phyloP scores from a whole-genome alignment of 2,888 invertebrate species.

The Clivina fossor region DNA sequence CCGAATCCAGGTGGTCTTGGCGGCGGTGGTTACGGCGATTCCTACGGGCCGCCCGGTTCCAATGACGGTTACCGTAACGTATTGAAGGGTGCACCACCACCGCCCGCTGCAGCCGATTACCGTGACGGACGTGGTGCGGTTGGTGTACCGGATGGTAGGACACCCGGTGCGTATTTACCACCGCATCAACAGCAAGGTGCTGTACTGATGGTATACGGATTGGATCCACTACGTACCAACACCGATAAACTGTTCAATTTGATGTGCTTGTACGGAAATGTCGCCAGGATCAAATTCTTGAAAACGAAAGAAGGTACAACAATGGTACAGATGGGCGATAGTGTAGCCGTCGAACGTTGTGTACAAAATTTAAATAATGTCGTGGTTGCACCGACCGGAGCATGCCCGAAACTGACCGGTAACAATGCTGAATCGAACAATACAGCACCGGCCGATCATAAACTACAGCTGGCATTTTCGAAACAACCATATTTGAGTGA shows the following conservation, averaged over 20 bases:
- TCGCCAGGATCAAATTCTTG: conserved; percentile 94
- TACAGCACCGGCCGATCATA: conserved; percentile 53
- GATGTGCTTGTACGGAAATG: conserved; percentile 98
- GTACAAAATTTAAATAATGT: conserved; percentile 94
- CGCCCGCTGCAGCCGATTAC: conserved; percentile 56
- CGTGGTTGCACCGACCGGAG: conserved; percentile 74
- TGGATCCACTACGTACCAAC: conserved; percentile 91
- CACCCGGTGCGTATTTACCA: conserved; percentile 34
- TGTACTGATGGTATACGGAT: conserved; percentile 98
- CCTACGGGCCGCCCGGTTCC: conserved; percentile 54
- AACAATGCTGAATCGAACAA: conserved; percentile 39
- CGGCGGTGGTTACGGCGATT: conserved; percentile 50
- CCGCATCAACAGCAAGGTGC: conserved; percentile 70
- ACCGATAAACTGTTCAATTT: conserved; percentile 96
- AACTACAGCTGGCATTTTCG: conserved; percentile 75
- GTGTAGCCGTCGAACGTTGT: conserved; percentile 90
- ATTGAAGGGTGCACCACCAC: conserved; percentile 53
- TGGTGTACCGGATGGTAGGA: conserved; percentile 45
- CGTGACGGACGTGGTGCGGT: conserved; percentile 46
- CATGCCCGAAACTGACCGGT: conserved; percentile 44
- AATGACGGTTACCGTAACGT: conserved; percentile 56
- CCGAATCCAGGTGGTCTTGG: conserved; percentile 50
- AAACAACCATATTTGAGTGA: conserved; percentile 94
- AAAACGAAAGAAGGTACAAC: conserved; percentile 98
- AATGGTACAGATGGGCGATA: conserved; percentile 99